Percentiles rank a stretch among this genome's conserved stretches.
phyloP scores from a whole-genome alignment of 2,888 invertebrate genomes.

The Leptogaster cylindrica region DNA sequence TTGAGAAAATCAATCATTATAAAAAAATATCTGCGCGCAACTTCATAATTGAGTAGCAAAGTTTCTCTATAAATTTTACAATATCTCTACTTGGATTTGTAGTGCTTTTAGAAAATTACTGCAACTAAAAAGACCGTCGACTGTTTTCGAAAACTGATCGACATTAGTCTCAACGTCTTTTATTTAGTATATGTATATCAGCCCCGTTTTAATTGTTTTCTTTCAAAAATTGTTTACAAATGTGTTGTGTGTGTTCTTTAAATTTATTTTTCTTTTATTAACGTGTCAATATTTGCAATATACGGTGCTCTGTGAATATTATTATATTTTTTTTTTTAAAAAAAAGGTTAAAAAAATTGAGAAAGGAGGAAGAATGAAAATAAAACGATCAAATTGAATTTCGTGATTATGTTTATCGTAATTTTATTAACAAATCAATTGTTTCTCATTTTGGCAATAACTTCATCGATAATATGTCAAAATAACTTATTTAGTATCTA shows the following conservation, averaged over 20 bases:
- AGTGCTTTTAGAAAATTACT: no score
- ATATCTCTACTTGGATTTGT: no score
- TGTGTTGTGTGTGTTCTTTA: constrained; percentile 7
- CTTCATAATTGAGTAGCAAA: no score
- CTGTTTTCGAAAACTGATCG: no score
- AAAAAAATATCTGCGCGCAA: no score
- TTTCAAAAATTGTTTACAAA: background rate
- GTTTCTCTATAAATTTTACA: no score
- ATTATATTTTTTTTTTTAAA: background rate
- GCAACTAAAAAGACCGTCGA: no score
- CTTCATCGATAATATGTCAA: constrained; percentile 4
- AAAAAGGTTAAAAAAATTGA: no score
- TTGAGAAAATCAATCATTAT: no score
- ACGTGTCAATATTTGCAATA: background rate
- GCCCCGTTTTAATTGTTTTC: background rate
- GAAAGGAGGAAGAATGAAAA: constrained; percentile 14
- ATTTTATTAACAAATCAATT: constrained; percentile 20
- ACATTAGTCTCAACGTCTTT: no score
- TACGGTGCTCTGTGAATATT: constrained; percentile 13
- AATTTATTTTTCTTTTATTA: constrained; percentile 8
- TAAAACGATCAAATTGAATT: background rate
- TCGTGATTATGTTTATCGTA: constrained; percentile 29
- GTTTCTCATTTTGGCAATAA: constrained; percentile 13
- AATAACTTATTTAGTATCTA: background rate
- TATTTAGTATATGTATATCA: background rate